Percentiles rank a stretch among this genome's conserved stretches.
Conservation (phyloP, 2,113 vertebrate genomes). For the Ammospiza nelsoni region DNA sequence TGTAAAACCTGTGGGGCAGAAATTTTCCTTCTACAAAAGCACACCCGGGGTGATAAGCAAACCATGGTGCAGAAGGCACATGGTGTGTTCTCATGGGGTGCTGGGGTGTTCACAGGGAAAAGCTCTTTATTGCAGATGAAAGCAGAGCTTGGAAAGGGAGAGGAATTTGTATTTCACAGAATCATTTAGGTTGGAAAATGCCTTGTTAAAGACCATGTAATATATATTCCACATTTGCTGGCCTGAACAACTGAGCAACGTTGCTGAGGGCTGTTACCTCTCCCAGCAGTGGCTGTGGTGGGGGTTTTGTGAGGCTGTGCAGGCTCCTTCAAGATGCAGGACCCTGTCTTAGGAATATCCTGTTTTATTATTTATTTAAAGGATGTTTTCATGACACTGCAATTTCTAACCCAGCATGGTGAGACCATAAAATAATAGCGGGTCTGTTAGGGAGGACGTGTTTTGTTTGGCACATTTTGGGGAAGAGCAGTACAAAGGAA, state of each 20-base stretch:
- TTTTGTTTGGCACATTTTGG: constrained; percentile 49
- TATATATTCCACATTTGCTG: not conserved
- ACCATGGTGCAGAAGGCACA: not conserved
- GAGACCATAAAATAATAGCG: constrained; percentile 9
- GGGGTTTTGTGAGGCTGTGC: not conserved
- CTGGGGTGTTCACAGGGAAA: not conserved
- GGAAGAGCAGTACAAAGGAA: not conserved
- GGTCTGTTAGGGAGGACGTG: constrained; percentile 36
- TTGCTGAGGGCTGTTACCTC: not conserved
- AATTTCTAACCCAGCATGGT: constrained; percentile 27
- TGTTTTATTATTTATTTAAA: constrained; percentile 56
- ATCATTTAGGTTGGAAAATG: not conserved
- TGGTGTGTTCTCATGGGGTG: not conserved
- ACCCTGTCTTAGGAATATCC: not conserved
- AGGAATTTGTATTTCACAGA: not conserved
- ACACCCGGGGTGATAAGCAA: not conserved
- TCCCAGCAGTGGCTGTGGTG: not conserved
- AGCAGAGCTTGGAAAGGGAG: not conserved
- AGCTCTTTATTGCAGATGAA: not conserved
- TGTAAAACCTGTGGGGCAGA: not conserved
- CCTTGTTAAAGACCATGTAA: not conserved
- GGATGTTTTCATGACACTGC: constrained; percentile 47
- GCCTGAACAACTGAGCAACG: rapidly evolving
- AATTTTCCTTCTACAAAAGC: not conserved
- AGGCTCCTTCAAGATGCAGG: constrained; percentile 5